phyloP scores from a whole-genome alignment of 2,113 vertebrate genomes.

The Syrrhaptes paradoxus region DNA sequence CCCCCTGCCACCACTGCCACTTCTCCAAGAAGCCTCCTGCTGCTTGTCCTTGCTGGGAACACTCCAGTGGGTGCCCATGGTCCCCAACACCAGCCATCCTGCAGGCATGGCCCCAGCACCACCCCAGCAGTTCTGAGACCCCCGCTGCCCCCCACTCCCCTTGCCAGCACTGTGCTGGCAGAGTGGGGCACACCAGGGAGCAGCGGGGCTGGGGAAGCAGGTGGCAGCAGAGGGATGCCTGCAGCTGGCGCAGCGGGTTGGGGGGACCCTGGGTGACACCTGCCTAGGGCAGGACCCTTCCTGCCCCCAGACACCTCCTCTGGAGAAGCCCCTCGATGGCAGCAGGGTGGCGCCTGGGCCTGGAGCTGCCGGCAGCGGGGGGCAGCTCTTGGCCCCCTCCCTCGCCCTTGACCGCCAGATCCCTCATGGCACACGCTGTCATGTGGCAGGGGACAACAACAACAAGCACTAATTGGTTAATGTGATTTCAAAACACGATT shows the following conservation, averaged over 20 bases:
- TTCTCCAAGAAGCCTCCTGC: accelerated
- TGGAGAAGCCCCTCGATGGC: background rate
- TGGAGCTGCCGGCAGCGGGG: accelerated
- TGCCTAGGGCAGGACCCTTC: background rate
- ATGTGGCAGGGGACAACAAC: slow-evolving; percentile 54
- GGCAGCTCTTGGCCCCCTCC: background rate
- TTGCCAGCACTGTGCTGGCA: background rate
- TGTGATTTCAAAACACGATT: slow-evolving; percentile 65
- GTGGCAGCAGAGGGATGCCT: background rate
- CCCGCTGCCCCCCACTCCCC: accelerated
- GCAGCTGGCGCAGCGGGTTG: accelerated
- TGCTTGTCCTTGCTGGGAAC: background rate
- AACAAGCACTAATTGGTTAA: slow-evolving; percentile 66
- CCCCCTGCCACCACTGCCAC: background rate
- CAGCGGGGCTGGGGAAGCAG: background rate
- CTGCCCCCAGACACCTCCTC: background rate
- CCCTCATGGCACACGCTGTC: slow-evolving; percentile 3
- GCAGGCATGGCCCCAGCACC: background rate
- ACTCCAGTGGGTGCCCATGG: background rate
- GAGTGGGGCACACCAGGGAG: background rate
- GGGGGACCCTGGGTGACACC: background rate
- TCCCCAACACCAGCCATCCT: too few relatives aligned
- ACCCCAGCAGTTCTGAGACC: background rate
- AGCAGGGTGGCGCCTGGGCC: background rate
- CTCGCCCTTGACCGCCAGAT: slow-evolving; percentile 1